These are phyloP conservation scores for Lepidonotus clava DNA, from an alignment of 2,888 invertebrate species.

Conservation along the genomic window DNA sequence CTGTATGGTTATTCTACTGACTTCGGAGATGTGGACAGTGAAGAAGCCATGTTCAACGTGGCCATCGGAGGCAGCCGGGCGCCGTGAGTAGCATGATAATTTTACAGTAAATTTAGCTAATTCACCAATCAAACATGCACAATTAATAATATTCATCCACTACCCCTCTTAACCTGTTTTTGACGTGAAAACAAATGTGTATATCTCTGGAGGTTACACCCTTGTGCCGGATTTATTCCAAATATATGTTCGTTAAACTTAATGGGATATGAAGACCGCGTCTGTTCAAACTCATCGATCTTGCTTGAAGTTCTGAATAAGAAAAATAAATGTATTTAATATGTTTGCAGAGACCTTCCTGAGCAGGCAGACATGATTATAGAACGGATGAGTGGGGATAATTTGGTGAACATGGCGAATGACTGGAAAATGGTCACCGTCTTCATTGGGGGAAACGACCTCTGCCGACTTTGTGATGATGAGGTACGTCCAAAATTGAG, in stretches of 20 bases:
- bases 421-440: constrained; percentile 79
- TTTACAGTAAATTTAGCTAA: no score
- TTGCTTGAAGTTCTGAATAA: no score
- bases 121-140: no score
- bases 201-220: no score
- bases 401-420: constrained; percentile 70
- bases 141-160: no score
- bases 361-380: constrained; percentile 69
- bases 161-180: no score
- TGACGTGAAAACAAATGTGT: no score
- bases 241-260: no score
- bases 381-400: constrained; percentile 68
- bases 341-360: constrained; percentile 69
- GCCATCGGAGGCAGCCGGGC: constrained; percentile 73
- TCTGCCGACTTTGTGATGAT: constrained; percentile 72
- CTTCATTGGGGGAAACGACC: constrained; percentile 78
- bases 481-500: no score
- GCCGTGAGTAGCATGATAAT: constrained; percentile 68
- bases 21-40: constrained; percentile 63
- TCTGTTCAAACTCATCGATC: no score
- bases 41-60: constrained; percentile 70
- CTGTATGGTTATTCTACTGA: constrained; percentile 73
- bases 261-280: no score
- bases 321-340: neutral
- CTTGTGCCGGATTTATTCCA: no score